Evolutionary conservation across 2,888 invertebrate species (phyloP).

Genomic region (Camponotus fellah): DNA sequence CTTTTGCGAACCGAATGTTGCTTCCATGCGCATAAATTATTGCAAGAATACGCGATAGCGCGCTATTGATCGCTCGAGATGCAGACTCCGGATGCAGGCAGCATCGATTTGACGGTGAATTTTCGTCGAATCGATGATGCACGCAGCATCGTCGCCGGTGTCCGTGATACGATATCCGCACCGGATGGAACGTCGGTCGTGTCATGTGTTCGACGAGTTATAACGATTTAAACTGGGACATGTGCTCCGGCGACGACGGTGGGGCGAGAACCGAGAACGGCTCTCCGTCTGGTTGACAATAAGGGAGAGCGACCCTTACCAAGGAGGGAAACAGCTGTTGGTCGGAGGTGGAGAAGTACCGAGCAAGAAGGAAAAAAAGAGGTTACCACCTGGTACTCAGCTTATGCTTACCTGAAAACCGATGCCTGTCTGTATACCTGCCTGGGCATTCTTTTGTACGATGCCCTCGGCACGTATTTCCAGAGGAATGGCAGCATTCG

Average conservation of each 20-base stretch:
- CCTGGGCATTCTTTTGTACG: slow-evolving; percentile 82
- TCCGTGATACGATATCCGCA: slow-evolving; percentile 21
- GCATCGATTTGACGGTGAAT: slow-evolving; percentile 19
- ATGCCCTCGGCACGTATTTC: slow-evolving; percentile 70
- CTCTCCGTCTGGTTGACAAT: slow-evolving; percentile 79
- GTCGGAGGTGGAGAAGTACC: slow-evolving; percentile 74
- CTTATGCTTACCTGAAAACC: slow-evolving; percentile 81
- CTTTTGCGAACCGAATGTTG: slow-evolving; percentile 18
- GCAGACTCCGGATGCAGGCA: slow-evolving; percentile 29
- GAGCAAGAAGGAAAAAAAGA: slow-evolving; percentile 76
- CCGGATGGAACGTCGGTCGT: slow-evolving; percentile 55
- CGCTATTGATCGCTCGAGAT: slow-evolving; percentile 48
- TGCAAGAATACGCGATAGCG: slow-evolving; percentile 47
- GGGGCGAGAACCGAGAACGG: slow-evolving; percentile 61
- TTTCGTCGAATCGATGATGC: slow-evolving; percentile 53
- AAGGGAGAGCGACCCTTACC: slow-evolving; percentile 77
- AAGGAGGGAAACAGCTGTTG: slow-evolving; percentile 85
- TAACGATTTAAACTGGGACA: slow-evolving; percentile 81
- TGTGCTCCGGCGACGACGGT: slow-evolving; percentile 69
- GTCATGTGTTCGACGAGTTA: slow-evolving; percentile 74
- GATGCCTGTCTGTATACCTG: slow-evolving; percentile 73
- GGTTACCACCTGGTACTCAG: slow-evolving; percentile 85
- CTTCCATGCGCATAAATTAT: slow-evolving; percentile 44
- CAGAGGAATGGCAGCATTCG: slow-evolving; percentile 56
- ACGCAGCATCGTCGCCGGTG: neutral